A percentile compares a stretch with the other conserved stretches of the same genome.
These are phyloP conservation scores for Pseudopleuronectes americanus DNA, from an alignment of 2,797 vertebrate genomes.

Conservation along the genomic window DNA sequence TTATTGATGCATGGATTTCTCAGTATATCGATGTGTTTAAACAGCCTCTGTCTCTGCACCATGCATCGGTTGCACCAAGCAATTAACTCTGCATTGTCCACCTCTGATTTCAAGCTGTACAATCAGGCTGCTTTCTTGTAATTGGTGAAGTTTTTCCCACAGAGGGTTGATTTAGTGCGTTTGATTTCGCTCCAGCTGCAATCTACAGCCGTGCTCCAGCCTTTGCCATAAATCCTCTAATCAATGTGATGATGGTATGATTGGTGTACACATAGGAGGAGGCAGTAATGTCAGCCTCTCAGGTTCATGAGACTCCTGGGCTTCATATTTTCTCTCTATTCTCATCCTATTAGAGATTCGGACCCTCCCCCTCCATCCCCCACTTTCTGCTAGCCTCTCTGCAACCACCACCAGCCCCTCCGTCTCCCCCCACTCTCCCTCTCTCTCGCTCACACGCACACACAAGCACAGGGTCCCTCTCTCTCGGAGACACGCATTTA, in stretches of 20 bases:
- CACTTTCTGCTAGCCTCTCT: slow-evolving; percentile 72
- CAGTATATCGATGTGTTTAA: slow-evolving; percentile 8
- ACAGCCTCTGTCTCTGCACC: slow-evolving; percentile 6
- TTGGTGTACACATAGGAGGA: slow-evolving; percentile 71
- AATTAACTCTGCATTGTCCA: slow-evolving; percentile 23
- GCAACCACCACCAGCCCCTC: slow-evolving; percentile 52
- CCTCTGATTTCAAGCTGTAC: slow-evolving; percentile 52
- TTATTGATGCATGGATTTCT: slow-evolving; percentile 26
- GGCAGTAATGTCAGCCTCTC: slow-evolving; percentile 77
- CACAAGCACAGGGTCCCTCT: slow-evolving; percentile 42
- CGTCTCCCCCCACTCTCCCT: slow-evolving; percentile 30
- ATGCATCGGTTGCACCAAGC: not conserved
- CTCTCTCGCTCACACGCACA: slow-evolving; percentile 1
- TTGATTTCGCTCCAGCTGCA: slow-evolving; percentile 64
- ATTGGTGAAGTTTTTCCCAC: slow-evolving; percentile 49
- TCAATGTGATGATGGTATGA: slow-evolving; percentile 78
- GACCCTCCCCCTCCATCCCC: slow-evolving; percentile 84
- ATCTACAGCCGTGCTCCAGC: slow-evolving; percentile 58
- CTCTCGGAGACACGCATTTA: slow-evolving; percentile 42
- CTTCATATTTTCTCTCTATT: slow-evolving; percentile 81
- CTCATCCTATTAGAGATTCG: slow-evolving; percentile 83
- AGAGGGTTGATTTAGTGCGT: slow-evolving; percentile 57
- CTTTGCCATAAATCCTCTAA: slow-evolving; percentile 68
- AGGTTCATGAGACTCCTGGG: slow-evolving; percentile 79
- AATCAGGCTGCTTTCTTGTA: slow-evolving; percentile 52